Evolutionary conservation across 2,113 vertebrate genomes (phyloP).

Genomic region (Vombatus ursinus): DNA sequence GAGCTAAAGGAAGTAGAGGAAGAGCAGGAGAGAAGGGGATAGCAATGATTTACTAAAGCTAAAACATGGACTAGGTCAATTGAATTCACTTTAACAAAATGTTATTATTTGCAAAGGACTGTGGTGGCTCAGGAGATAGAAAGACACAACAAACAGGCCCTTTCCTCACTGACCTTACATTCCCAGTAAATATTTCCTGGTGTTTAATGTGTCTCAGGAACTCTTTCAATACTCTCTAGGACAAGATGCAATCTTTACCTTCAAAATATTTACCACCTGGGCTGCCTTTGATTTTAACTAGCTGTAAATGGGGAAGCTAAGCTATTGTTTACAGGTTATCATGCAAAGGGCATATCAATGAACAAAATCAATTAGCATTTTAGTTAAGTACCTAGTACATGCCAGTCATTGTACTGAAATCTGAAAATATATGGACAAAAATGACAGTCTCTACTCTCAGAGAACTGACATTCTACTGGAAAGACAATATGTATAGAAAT

Average conservation of each 20-base stretch:
- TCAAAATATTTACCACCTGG: neutral
- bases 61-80: neutral
- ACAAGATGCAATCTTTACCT: neutral
- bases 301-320: neutral
- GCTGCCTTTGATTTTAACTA: neutral
- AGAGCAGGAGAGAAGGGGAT: neutral
- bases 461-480: neutral
- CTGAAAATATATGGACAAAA: neutral
- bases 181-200: neutral
- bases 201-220: neutral
- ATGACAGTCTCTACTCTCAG: neutral
- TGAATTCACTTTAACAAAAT: neutral
- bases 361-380: neutral
- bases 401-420: too few species aligned
- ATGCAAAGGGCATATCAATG: neutral
- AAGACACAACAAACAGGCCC: neutral
- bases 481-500: neutral
- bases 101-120: neutral
- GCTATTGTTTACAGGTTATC: neutral
- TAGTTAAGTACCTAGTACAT: neutral
- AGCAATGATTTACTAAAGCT: neutral
- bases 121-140: neutral
- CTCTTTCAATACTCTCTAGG: neutral
- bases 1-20: neutral
- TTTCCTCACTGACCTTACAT: neutral